Conservation (phyloP, 2,113 vertebrate genomes). For the Austrofundulus limnaeus region DNA sequence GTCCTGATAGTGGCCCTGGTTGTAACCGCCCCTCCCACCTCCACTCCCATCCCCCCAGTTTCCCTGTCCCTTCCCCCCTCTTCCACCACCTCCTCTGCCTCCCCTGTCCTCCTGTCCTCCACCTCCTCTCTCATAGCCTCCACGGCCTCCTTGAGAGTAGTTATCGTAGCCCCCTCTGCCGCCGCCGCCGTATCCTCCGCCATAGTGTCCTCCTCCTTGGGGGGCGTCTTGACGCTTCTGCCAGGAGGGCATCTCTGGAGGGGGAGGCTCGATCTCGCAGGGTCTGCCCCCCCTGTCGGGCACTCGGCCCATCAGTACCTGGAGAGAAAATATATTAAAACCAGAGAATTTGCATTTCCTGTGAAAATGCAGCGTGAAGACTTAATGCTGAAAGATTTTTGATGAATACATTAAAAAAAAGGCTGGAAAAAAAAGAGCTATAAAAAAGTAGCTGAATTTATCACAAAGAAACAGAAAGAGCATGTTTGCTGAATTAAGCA, state of each 20-base stretch:
- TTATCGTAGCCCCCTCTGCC: slow-evolving; percentile 83
- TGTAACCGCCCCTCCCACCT: slow-evolving; percentile 71
- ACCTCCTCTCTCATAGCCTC: slow-evolving; percentile 82
- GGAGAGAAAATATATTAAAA: background rate
- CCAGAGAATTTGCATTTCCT: too few species aligned
- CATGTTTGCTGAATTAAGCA: too few species aligned
- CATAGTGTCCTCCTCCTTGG: slow-evolving; percentile 82
- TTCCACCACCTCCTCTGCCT: slow-evolving; percentile 74
- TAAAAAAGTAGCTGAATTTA: too few species aligned
- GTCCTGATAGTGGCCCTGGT: slow-evolving; percentile 76
- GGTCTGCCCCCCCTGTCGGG: slow-evolving; percentile 96
- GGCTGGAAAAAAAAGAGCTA: too few species aligned
- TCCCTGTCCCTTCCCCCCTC: slow-evolving; percentile 80
- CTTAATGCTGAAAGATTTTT: too few species aligned
- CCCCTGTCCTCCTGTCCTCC: slow-evolving; percentile 88
- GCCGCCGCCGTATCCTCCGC: slow-evolving; percentile 75
- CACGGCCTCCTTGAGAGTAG: slow-evolving; percentile 85
- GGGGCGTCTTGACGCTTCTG: slow-evolving; percentile 95
- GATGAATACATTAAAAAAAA: too few species aligned
- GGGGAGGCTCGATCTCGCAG: slow-evolving; percentile 95
- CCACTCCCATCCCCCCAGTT: slow-evolving; percentile 83
- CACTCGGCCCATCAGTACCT: slow-evolving; percentile 97
- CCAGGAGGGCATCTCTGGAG: slow-evolving; percentile 98
- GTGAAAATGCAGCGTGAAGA: too few species aligned
- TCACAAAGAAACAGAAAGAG: too few species aligned